Percentiles rank a stretch among this genome's conserved stretches.
Conservation (phyloP, 2,888 invertebrate species). For the Gastrophysa polygoni region DNA sequence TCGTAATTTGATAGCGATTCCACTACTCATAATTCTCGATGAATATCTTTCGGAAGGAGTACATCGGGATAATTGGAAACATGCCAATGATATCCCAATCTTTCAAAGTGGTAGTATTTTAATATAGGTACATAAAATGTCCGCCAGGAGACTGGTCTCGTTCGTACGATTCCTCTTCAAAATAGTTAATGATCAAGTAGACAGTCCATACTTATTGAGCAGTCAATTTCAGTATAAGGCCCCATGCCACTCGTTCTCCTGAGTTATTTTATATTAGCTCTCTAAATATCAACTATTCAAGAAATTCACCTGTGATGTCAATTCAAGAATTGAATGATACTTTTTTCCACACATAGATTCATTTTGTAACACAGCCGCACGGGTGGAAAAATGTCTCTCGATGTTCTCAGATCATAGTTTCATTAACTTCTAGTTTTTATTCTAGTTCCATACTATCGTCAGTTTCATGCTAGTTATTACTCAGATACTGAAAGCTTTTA, state of each 20-base stretch:
- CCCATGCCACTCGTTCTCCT: too few species aligned
- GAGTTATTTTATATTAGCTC: neutral
- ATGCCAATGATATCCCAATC: too few species aligned
- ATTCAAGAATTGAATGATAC: neutral
- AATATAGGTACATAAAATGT: neutral
- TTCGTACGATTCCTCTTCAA: neutral
- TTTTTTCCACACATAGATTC: neutral
- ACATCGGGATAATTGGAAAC: too few species aligned
- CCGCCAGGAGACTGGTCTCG: neutral
- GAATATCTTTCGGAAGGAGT: too few species aligned
- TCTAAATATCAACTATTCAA: neutral
- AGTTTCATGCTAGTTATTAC: too few species aligned
- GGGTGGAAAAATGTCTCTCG: neutral
- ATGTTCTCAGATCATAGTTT: neutral
- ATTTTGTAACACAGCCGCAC: neutral
- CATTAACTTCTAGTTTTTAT: too few species aligned
- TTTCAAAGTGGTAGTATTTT: too few species aligned
- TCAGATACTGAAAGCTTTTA: neutral
- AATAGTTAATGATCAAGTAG: neutral
- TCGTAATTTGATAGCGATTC: too few species aligned
- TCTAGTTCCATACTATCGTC: too few species aligned
- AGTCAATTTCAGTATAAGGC: neutral
- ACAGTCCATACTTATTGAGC: neutral
- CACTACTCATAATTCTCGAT: too few species aligned
- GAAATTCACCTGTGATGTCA: too few species aligned